Evolutionary conservation across 35 echinoderm and acorn worm genomes (phyloP).

Genomic region (Anneissia japonica): DNA sequence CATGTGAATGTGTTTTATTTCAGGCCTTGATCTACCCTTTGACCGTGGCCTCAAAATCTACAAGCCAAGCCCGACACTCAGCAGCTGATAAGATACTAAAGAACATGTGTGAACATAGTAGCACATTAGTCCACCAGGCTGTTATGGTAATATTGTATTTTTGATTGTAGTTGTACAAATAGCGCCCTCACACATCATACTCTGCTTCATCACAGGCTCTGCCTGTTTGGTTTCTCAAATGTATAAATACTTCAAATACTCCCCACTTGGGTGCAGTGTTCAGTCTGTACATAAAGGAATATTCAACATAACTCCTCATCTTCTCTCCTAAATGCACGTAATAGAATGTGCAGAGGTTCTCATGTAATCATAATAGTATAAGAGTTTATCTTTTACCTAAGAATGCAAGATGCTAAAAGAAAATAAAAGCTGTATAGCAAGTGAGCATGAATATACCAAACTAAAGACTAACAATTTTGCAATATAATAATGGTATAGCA

Average conservation of each 20-base stretch:
- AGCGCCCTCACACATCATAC: background rate
- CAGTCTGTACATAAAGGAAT: background rate
- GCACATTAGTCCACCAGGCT: conserved; percentile 73
- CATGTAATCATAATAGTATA: too few species aligned
- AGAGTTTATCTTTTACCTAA: too few species aligned
- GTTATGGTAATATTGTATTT: conserved; percentile 68
- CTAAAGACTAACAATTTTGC: too few species aligned
- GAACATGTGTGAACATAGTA: conserved; percentile 98
- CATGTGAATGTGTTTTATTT: background rate
- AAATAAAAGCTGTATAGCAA: too few species aligned
- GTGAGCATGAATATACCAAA: too few species aligned
- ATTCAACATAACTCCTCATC: background rate
- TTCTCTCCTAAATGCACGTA: too few species aligned
- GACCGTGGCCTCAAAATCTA: conserved; percentile 92
- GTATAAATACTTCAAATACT: too few species aligned
- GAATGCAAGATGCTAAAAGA: too few species aligned
- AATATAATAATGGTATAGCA: too few species aligned
- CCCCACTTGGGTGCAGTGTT: background rate
- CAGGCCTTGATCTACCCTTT: conserved; percentile 95
- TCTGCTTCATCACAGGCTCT: background rate
- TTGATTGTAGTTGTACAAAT: background rate
- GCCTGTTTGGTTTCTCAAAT: background rate
- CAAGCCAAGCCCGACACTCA: conserved; percentile 80
- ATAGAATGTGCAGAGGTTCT: too few species aligned
- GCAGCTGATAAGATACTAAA: conserved; percentile 93